Base-by-base conservation (phyloP, 2,113 vertebrate species). In the Mola mola region DNA sequence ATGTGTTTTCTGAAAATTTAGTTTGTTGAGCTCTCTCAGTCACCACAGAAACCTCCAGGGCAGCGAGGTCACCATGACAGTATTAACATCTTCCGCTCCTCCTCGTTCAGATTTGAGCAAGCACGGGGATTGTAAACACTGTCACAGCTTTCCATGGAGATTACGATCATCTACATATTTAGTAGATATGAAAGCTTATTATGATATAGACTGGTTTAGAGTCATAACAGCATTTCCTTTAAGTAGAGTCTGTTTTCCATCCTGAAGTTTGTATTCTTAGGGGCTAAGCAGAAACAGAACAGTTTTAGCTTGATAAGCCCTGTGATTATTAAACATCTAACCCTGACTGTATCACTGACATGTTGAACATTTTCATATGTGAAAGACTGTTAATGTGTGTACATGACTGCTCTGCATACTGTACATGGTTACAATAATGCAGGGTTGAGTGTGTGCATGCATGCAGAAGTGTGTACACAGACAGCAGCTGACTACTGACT, bases 401-500 rank as follows among this genome's bases (percentile, higher is more conserved):
- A 21, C 42, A 15, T 44, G 21, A 50, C 37, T 36, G 61, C 33
- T 51, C 12, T 8, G 10, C 20, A 15, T 50, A 7, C 21, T 44
- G 42, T 17, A 19, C 68, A 31, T 16, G 49, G n/a, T 37, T 44
- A 11, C 57, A 29, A 64, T 63, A 29, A 19, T 44, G 42, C 38
- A 16, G 24, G n/a, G 6, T n/a, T 50, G 51, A 68, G 46, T 60
- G 60, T 73, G 13, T 34, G 65, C 20, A 26, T 49, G 59, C 37
- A n/a, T 62, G 46, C 38, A 36, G 36, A 37, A 53, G 65, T 56
- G 55, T 65, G 63, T 58, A 26, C 29, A 51, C 66, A 68, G 66
- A 71, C 76, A 82, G 84, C 84, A 85, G 68, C 68, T 75, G 66
- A 78, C 59, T 56, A 38, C 65, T 61, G 42, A 56, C 44, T 56